Evolutionary conservation across 2,888 invertebrate genomes (phyloP).

Genomic region (Andrena bicolor): DNA sequence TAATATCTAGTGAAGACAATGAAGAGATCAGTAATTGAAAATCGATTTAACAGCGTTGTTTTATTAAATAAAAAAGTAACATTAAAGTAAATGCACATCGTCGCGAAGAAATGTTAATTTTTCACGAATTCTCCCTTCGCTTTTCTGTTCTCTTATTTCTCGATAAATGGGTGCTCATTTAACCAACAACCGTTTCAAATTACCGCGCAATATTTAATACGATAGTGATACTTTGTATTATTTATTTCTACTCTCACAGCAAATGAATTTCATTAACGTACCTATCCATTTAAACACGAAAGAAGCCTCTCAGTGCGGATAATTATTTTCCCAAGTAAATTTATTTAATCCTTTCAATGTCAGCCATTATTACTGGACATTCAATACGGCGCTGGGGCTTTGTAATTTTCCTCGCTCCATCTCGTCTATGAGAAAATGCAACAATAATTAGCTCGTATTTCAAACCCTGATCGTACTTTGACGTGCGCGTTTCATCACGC

Average conservation of each 20-base stretch:
- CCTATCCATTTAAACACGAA: not conserved
- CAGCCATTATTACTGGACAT: not conserved
- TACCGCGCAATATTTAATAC: slow-evolving; percentile 3
- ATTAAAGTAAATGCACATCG: too few species aligned
- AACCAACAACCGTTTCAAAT: not conserved
- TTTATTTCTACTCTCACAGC: not conserved
- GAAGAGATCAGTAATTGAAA: too few species aligned
- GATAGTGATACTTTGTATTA: not conserved
- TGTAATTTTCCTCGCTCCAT: not conserved
- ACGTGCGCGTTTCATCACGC: slow-evolving; percentile 13
- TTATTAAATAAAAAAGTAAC: not conserved
- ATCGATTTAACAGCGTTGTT: not conserved
- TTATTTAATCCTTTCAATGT: slow-evolving; percentile 10
- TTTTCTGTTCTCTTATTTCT: not conserved
- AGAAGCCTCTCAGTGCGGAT: slow-evolving; percentile 2
- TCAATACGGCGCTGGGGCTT: slow-evolving; percentile 7
- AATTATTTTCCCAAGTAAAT: not conserved
- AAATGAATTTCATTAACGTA: slow-evolving; percentile 12
- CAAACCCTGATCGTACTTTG: slow-evolving; percentile 15
- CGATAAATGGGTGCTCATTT: not conserved
- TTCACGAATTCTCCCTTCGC: not conserved
- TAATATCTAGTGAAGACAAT: too few species aligned
- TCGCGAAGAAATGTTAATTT: too few species aligned
- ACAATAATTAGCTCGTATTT: slow-evolving; percentile 26
- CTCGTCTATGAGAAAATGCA: slow-evolving; percentile 11